Percentiles rank a stretch among this genome's conserved stretches.
Conservation (phyloP, 2,888 invertebrate species). For the Capitulum mitella region DNA sequence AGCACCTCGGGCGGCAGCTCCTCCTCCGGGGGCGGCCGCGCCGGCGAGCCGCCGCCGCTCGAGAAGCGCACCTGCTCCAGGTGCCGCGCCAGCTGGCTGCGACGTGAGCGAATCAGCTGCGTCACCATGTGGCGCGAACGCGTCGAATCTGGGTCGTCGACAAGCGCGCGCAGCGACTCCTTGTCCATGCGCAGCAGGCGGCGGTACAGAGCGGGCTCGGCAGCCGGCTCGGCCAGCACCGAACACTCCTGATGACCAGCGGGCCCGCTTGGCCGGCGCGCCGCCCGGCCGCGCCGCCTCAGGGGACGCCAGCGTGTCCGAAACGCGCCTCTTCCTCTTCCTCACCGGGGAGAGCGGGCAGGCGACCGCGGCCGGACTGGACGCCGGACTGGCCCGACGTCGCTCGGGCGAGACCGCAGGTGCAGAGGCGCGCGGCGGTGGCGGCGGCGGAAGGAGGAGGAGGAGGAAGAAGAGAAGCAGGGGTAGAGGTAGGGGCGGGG, state of each 20-base stretch:
- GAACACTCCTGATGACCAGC: background rate
- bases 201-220: background rate
- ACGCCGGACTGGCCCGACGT: no score
- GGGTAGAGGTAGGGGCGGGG: no score
- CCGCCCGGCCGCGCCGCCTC: background rate
- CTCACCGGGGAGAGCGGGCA: background rate
- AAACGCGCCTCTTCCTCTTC: background rate
- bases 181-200: constrained; percentile 3
- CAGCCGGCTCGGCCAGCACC: background rate
- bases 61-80: background rate
- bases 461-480: no score
- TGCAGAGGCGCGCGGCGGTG: no score
- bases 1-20: background rate
- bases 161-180: background rate
- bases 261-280: background rate
- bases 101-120: background rate
- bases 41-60: background rate
- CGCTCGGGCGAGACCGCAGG: no score
- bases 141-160: background rate
- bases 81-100: constrained; percentile 4
- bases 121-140: background rate
- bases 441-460: no score
- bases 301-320: background rate
- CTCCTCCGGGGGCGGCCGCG: background rate
- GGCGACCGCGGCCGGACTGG: no score